A percentile compares a stretch with the other conserved stretches of the same genome.
Evolutionary conservation across 2,113 vertebrate genomes (phyloP).

Genomic region (Cottus gobio): DNA sequence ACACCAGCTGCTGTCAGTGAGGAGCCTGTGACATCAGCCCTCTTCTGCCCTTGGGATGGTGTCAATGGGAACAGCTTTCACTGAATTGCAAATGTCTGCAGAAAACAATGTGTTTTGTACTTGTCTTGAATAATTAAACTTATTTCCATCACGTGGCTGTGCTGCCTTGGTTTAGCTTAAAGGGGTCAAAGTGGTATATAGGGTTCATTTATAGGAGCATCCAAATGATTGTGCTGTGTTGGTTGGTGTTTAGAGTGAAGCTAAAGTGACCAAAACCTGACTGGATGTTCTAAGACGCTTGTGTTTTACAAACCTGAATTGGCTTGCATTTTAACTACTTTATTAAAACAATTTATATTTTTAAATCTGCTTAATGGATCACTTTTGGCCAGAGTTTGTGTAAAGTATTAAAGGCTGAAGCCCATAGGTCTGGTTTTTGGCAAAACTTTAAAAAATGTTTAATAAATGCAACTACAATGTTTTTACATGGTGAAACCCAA

Average conservation of each 20-base stretch:
- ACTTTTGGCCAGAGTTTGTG: not conserved
- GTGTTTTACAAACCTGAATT: not conserved
- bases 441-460: not conserved
- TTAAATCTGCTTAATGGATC: too few species aligned
- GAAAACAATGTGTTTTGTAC: conserved; percentile 27
- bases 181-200: not conserved
- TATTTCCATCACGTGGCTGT: not conserved
- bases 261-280: not conserved
- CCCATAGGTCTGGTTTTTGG: not conserved
- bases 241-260: too few species aligned
- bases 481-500: not conserved
- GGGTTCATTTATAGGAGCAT: not conserved
- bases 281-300: not conserved
- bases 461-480: not conserved
- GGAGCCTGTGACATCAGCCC: not conserved
- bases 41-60: not conserved
- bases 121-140: conserved; percentile 44
- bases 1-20: conserved; percentile 89
- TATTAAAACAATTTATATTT: too few species aligned
- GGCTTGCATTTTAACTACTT: too few species aligned
- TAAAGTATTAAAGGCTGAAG: not conserved
- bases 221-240: not conserved
- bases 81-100: not conserved
- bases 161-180: not conserved
- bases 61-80: not conserved